Evolutionary conservation across 2,888 invertebrate species (phyloP).

Genomic region (Rhimphoctona megacephalus): DNA sequence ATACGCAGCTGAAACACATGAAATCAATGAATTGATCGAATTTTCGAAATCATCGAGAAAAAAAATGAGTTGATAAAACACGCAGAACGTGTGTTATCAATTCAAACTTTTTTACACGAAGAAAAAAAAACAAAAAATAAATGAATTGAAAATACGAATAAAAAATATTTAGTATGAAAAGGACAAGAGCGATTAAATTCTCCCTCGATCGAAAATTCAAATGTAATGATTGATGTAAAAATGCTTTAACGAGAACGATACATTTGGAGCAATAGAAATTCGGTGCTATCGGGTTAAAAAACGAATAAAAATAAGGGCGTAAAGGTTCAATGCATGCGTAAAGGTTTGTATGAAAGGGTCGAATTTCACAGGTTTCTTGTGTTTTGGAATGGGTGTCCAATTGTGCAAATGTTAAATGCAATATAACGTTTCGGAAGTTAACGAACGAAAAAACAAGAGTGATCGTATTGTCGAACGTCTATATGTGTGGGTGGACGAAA

Average conservation of each 20-base stretch:
- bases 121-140: neutral
- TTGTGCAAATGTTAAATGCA: conserved; percentile 26
- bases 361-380: neutral
- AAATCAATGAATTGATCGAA: neutral
- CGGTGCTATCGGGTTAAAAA: neutral
- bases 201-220: neutral
- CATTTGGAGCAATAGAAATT: neutral
- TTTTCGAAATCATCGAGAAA: neutral
- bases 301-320: neutral
- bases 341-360: neutral
- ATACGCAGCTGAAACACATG: neutral
- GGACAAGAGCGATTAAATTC: neutral
- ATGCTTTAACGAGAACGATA: neutral
- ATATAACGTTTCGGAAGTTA: conserved; percentile 37
- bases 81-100: too few relatives aligned
- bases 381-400: conserved; percentile 3
- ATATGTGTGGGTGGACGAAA: neutral
- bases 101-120: neutral
- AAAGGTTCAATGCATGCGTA: neutral
- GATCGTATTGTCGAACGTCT: neutral
- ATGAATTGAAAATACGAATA: neutral
- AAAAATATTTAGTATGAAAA: neutral
- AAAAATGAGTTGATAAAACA: too few relatives aligned
- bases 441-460: conserved; percentile 31
- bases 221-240: neutral